Evolutionary conservation across 2,797 vertebrate species (phyloP).

Genomic region (Alosa sapidissima): DNA sequence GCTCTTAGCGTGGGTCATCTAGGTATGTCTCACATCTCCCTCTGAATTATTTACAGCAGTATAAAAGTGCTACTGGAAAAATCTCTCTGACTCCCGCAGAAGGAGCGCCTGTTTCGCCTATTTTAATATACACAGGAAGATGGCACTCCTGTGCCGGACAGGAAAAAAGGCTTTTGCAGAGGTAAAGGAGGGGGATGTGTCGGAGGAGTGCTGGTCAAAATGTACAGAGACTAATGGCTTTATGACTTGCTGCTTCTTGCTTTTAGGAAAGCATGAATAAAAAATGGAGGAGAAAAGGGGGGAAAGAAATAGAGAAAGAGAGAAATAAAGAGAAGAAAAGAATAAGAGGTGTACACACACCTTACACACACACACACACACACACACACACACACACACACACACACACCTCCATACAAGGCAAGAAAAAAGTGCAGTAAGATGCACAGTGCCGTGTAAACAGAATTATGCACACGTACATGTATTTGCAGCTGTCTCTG

Average conservation of each 20-base stretch:
- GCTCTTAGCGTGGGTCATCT: constrained; percentile 64
- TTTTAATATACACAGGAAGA: constrained; percentile 61
- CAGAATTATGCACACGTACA: too few relatives aligned
- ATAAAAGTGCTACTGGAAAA: constrained; percentile 63
- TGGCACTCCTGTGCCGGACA: constrained; percentile 52
- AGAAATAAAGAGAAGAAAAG: constrained; percentile 19
- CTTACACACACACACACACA: constrained; percentile 17
- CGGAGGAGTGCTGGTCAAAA: constrained; percentile 38
- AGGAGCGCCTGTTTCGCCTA: constrained; percentile 54
- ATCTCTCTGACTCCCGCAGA: constrained; percentile 12
- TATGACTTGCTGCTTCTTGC: constrained; percentile 54
- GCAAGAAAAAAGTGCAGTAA: too few relatives aligned
- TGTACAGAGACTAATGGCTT: constrained; percentile 65
- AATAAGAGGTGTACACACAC: too few relatives aligned
- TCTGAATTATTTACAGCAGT: constrained; percentile 72
- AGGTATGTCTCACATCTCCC: constrained; percentile 45
- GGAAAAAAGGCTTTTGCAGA: constrained; percentile 50
- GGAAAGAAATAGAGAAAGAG: constrained; percentile 26
- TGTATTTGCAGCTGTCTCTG: too few relatives aligned
- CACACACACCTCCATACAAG: background rate
- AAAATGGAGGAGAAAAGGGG: constrained; percentile 56
- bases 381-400: constrained; percentile 11
- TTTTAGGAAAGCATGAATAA: constrained; percentile 72
- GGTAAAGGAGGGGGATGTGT: constrained; percentile 30
- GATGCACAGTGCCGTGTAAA: too few relatives aligned